Evolutionary conservation across 2,888 invertebrate species (phyloP), one percentile per base, ranked within the genome.

Genomic region (Hyles lineata): DNA sequence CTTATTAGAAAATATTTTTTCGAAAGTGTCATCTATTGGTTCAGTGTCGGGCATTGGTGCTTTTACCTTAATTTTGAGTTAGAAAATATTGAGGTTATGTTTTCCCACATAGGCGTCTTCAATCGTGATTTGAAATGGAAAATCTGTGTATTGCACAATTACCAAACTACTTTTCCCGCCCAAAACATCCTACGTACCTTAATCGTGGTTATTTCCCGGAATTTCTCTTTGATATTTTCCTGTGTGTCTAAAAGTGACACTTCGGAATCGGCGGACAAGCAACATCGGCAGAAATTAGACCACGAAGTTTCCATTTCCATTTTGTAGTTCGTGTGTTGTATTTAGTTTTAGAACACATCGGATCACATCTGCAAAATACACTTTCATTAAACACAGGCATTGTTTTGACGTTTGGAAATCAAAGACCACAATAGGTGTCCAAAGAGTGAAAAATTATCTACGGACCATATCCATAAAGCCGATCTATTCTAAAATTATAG

Each of bases 401-500:
- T 90, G 90, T 92, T 91, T 87, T 92, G 92, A 92, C 90, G 90
- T 83, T 79, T 78, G 83, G 83, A 82, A 87, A 89, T 90, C 92
- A 92, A 80, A 91, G 90, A 91, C 88, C 86, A 92, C 86, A 89
- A 86, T 85, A 80, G 78, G 81, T 85, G 86, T 89, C 93, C 94
- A 94, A 92, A 94, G 94, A 94, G 92, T 90, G 92, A 90, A 71
- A 90, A 91, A 92, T 94, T 93, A 95, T 95, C 95, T 94, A 95
- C 95, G 93, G 94, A 92, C 92, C 93, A 88, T 91, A 89, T 87
- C 90, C 94, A 93, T 93, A 94, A 93, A 92, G 89, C 88, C 89
- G 87, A 91, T 90, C 93, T 93, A 94, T 92, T 89, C 87, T 74
- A 90, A 89, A 92, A 91, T 90, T 90, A 93, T 94, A 94, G 94